Conservation (phyloP, 2,888 invertebrate genomes). For the Ophion ellenae region DNA sequence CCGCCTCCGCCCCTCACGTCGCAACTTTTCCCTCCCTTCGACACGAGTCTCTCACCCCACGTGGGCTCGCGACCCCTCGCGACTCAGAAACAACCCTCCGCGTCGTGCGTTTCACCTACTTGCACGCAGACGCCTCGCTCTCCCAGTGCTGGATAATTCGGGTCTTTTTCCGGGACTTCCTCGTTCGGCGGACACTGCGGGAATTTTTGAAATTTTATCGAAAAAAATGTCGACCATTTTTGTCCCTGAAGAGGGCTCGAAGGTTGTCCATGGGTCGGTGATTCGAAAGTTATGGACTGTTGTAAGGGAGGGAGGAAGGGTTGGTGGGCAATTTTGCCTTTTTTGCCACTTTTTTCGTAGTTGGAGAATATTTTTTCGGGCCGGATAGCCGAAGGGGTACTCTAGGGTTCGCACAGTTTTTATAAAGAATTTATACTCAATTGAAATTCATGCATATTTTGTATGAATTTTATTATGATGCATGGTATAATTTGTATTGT, state of each 20-base stretch:
- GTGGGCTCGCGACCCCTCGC: slow-evolving; percentile 55
- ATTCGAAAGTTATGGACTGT: too few species aligned
- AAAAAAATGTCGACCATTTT: background rate
- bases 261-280: too few species aligned
- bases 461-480: too few species aligned
- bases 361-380: background rate
- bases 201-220: background rate
- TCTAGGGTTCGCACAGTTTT: too few species aligned
- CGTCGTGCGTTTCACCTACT: slow-evolving; percentile 44
- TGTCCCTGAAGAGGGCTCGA: too few species aligned
- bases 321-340: background rate
- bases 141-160: slow-evolving; percentile 61
- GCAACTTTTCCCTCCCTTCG: slow-evolving; percentile 43
- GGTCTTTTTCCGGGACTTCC: slow-evolving; percentile 18
- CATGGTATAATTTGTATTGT: too few species aligned
- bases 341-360: background rate
- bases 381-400: too few species aligned
- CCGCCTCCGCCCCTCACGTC: slow-evolving; percentile 42
- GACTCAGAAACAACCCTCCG: slow-evolving; percentile 46
- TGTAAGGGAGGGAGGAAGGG: too few species aligned
- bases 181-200: background rate
- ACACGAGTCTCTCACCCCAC: slow-evolving; percentile 61
- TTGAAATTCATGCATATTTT: background rate
- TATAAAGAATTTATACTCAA: background rate
- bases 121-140: slow-evolving; percentile 58